Evolutionary conservation across 2,113 vertebrate species (phyloP).

Genomic region (Urocitellus parryii): DNA sequence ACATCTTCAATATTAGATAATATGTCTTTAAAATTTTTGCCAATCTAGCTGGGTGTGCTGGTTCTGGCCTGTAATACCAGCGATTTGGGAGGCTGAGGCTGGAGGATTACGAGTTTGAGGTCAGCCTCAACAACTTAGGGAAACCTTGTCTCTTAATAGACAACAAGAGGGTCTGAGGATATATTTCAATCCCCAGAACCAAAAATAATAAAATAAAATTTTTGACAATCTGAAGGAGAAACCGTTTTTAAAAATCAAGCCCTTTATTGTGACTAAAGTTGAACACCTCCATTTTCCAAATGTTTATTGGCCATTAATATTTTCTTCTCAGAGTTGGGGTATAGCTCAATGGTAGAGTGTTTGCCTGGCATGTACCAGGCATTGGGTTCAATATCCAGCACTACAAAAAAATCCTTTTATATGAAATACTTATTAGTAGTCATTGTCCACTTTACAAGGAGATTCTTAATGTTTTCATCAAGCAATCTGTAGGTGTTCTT

Average conservation of each 20-base stretch:
- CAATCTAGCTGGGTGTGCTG: no score
- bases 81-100: no score
- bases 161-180: no score
- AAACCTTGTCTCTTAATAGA: no score
- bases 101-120: no score
- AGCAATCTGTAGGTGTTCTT: neutral
- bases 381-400: neutral
- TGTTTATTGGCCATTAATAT: neutral
- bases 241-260: neutral
- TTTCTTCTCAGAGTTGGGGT: neutral
- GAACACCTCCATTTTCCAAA: neutral
- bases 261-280: neutral
- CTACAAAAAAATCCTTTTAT: neutral
- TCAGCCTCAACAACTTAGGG: no score
- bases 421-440: neutral
- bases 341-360: neutral
- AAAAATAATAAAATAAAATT: no score
- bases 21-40: neutral
- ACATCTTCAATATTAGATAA: neutral
- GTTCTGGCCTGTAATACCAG: no score
- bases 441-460: neutral
- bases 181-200: no score
- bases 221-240: neutral
- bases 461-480: constrained; percentile 1
- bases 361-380: neutral